Evolutionary conservation across 2,888 invertebrate species (phyloP).

Genomic region (Clusia tigrina): DNA sequence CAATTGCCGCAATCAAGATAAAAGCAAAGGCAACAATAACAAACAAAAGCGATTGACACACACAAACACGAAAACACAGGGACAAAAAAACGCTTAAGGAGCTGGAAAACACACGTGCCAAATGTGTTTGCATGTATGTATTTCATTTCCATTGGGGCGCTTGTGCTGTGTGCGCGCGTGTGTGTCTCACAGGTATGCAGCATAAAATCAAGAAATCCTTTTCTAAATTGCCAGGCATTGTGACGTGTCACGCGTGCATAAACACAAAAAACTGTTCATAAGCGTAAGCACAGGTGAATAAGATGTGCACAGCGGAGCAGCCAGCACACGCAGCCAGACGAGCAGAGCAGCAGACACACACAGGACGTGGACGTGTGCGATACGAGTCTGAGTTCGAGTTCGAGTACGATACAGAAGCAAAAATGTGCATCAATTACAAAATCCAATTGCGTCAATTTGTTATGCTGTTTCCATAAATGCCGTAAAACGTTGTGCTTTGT

Average conservation of each 20-base stretch:
- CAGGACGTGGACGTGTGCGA: no score
- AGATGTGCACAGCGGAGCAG: not conserved
- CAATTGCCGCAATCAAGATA: slow-evolving; percentile 53
- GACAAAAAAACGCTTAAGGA: not conserved
- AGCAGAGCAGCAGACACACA: no score
- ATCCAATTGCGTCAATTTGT: slow-evolving; percentile 6
- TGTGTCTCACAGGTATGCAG: not conserved
- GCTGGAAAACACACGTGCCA: slow-evolving; percentile 2
- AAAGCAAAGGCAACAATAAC: slow-evolving; percentile 32
- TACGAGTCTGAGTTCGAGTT: not conserved
- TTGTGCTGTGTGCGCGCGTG: not conserved
- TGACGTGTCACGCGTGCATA: slow-evolving; percentile 7
- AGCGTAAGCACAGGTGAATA: not conserved
- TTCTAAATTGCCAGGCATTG: slow-evolving; percentile 13
- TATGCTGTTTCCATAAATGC: not conserved
- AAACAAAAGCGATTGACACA: slow-evolving; percentile 32
- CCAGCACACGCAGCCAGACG: no score
- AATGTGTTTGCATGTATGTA: slow-evolving; percentile 17
- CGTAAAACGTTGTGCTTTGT: not conserved
- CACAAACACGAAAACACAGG: slow-evolving; percentile 33
- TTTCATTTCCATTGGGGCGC: slow-evolving; percentile 43
- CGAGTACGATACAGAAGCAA: no score
- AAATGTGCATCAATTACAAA: not conserved
- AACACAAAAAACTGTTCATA: no score
- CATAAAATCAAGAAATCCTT: not conserved